phyloP scores from a whole-genome alignment of 2,888 invertebrate genomes.

The Callimorpha dominula region DNA sequence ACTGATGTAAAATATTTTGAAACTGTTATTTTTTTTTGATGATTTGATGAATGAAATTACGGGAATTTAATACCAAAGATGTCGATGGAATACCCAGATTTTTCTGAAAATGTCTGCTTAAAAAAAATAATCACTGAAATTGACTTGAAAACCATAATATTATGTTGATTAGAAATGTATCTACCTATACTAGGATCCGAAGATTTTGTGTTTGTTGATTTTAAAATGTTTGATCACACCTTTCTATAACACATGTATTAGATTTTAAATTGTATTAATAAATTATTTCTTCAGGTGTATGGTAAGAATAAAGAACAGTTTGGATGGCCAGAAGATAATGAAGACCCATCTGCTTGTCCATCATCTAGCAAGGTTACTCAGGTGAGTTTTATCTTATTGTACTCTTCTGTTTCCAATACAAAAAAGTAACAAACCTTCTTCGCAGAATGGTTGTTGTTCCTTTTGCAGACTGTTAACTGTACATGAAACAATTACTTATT shows the following conservation, averaged over 20 bases:
- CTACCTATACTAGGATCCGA: no score
- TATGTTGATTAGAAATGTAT: no score
- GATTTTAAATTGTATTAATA: not conserved
- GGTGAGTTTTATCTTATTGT: slow-evolving; percentile 50
- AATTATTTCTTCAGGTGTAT: slow-evolving; percentile 86
- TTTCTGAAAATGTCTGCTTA: no score
- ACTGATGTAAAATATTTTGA: no score
- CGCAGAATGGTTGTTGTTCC: not conserved
- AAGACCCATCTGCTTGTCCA: slow-evolving; percentile 88
- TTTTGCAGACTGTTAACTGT: not conserved
- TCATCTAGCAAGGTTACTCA: slow-evolving; percentile 80
- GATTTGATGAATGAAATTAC: no score
- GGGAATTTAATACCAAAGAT: no score
- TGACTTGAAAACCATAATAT: not conserved
- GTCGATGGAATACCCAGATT: no score
- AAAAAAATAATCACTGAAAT: not conserved
- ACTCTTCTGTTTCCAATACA: not conserved
- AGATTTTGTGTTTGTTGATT: not conserved
- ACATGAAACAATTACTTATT: not conserved
- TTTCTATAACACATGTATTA: no score
- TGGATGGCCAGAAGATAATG: slow-evolving; percentile 98
- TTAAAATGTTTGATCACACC: no score
- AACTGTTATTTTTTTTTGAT: no score
- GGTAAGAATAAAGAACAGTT: slow-evolving; percentile 98
- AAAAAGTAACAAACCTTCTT: not conserved